Evolutionary conservation across 2,888 invertebrate genomes (phyloP), one percentile per base, ranked within the genome.

Genomic region (Diaprepes abbreviatus): DNA sequence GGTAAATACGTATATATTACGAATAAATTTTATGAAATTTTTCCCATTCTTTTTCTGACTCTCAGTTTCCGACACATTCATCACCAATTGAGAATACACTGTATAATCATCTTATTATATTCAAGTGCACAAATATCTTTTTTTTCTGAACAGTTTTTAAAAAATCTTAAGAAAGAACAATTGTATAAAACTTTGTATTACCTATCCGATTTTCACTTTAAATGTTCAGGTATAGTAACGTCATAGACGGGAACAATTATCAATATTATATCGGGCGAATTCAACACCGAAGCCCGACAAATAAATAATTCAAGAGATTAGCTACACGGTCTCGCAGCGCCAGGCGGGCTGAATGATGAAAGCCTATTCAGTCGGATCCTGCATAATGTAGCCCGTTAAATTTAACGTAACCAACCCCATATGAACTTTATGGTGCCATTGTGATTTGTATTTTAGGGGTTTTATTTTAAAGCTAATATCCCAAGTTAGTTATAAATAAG

Each of bases 371-470:
- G 63, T 52, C 19, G 52, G 52, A 50, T 63, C 63, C 52, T 63
- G 63, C 52, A 63, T 63, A 63, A 63, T 63, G 63, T 63, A 63
- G 28, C 52, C 52, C 52, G 38, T 63, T 63, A 50, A 63, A 63
- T 63, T 63, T 63, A 52, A 63, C 63, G 63, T 52, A 38, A n/a
- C 52, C 63, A 31, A 45, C 40, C 40, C 58, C 43, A 45, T 59
- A 33, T 45, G 58, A 43, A 31, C 31, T 59, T 59, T 59, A 59
- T 43, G 28, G 31, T 36, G 43, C 58, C 58, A 45, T 59, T 59
- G 58, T 59, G 43, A 59, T 59, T 59, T 59, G 45, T 59, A 33
- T 59, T 59, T 45, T 59, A 28, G 28, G 36, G 33, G 24, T 38
- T 36, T 36, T 57, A 38, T 57, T 36, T 57, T 38, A 33, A 33